Evolutionary conservation across 2,888 invertebrate genomes (phyloP), one percentile per base, ranked within the genome.

Genomic region (Ommatoiulus sabulosus): DNA sequence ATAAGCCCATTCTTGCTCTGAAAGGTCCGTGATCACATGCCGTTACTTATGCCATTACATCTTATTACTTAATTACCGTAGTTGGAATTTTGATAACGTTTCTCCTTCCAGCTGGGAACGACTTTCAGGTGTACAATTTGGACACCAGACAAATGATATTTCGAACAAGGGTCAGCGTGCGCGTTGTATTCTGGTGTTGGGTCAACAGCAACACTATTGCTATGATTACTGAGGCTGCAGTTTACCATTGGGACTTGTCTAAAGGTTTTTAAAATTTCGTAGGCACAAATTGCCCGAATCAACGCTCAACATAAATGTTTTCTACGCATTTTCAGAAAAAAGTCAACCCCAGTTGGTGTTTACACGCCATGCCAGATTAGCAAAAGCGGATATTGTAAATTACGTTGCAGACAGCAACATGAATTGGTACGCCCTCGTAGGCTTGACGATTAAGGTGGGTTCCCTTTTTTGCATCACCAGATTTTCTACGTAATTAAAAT

Each of bases 121-220:
- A 88, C 24, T 90, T 90, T 89, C 90, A 90, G 90, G 89, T 92
- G 7, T 92, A 92, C 90, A 92, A 92, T 90, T 90, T 92, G 80
- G 92, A 92, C 87, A 91, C 91, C 17, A 92, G 92, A 84, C 89
- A 91, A 80, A 89, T 92, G 89, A 90, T 92, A 80, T 91, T 91
- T 84, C 91, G 91, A 89, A 91, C 91, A 6, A 91, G 91, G 46
- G 90, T 92, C 24, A 91, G 91, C 88, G 91, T 91, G 24, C 90
- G 91, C 24, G 91, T 92, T 17, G 90, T 91, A 35, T 92, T 91
- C 90, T 92, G 92, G 92, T 92, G 92, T 5, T 93, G 92, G 92
- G 89, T 92, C 57, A 91, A 91, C 89, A 90, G 91, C 12, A 91
- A 92, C 86, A 90, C 92, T 63, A 91, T 93, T 86, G 92, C 92